Evolutionary conservation across 2,113 vertebrate genomes (phyloP), one percentile per base, ranked within the genome.

Genomic region (Stegostoma tigrinum): DNA sequence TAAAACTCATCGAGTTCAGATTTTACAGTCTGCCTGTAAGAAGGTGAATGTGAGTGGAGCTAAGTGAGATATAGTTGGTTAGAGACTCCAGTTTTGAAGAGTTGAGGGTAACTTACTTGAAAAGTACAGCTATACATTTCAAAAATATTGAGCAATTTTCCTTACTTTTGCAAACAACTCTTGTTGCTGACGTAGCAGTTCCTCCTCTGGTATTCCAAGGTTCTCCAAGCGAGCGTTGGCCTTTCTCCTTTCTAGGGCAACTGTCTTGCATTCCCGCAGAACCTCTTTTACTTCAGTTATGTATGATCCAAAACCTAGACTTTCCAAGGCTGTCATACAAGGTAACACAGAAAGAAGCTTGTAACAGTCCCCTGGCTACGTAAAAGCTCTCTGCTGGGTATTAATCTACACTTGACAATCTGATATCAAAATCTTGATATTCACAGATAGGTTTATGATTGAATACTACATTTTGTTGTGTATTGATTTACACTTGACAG

Each of bases 101-200:
- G 5, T 3, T 34, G 61, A 17, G 64, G 17, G n/a, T 3, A 34
- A 64, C 17, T 93, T n/a, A 10, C 14, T 23, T 61, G n/a, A 93
- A 61, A 38, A 67, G 66, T 21, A 91, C 64, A 38, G 2, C 6
- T 6, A 21, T 38, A 64, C n/a, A 1, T 64, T 38, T 93, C 89
- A 93, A 93, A 75, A 66, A 38, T 66, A 42, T 3, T 55, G 34
- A 66, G 89, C 38, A 42, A 45, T 10, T 83, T 93, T 87, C 24
- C 85, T 86, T 96, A 96, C 95, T 66, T 96, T 95, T 45, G 95
- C 95, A 55, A 96, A 96, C 38, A 96, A 27, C 42, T 96, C 95
- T 91, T 95, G 95, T 52, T 96, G 95, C 42, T 96, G 95, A 1
- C 90, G 95, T 38, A 96, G 67, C 23, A 96, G 90, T 15, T 96